Base-by-base conservation (phyloP, 2,888 invertebrate species). In the Amiota minor region DNA sequence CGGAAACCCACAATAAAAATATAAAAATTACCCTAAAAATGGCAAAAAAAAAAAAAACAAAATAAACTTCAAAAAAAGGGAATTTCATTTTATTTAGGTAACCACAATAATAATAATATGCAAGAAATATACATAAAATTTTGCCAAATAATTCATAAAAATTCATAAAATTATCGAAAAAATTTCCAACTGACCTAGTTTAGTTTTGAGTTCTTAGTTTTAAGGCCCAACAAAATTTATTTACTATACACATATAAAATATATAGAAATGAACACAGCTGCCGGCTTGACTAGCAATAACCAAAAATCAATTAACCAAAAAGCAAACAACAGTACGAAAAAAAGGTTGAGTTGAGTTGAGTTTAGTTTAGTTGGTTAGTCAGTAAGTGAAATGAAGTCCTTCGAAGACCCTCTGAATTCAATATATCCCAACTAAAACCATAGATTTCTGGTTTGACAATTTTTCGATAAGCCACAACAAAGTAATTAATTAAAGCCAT, bases 291-390 rank as follows among this genome's bases (percentile, higher is more conserved):
- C 35, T 35, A 6, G 35, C 6, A 35, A 35, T 35, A 78, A 70
- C 73, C 76, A 55, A 70, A 82, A 84, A 82, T 80, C 84, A 82
- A 82, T 82, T 82, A 69, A 69, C 53, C 35, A 35, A 35, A 35
- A 6, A 35, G 35, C 35, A 35, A 35, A 35, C 2, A 35, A 35
- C 35, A 35, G 35, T 35, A 3, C 4, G 6, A 35, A 35, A 35
- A 6, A 8, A 35, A 8, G 0, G 6, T 35, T 35, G 35, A 4
- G 6, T 35, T 35, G 35, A 35, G 35, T 35, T 2, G 2, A 35
- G 35, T 35, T 35, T 23, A 23, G 35, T 2, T 35, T 35, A 35
- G 2, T 23, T 23, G 23, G 35, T 35, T 35, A 35, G 35, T 35
- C 6, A 35, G 35, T 35, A 6, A 35, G 35, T 35, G 35, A 35